A percentile compares a stretch with the other conserved stretches of the same genome.
Evolutionary conservation across 2,113 vertebrate species (phyloP).

Genomic region (Delphinapterus leucas): DNA sequence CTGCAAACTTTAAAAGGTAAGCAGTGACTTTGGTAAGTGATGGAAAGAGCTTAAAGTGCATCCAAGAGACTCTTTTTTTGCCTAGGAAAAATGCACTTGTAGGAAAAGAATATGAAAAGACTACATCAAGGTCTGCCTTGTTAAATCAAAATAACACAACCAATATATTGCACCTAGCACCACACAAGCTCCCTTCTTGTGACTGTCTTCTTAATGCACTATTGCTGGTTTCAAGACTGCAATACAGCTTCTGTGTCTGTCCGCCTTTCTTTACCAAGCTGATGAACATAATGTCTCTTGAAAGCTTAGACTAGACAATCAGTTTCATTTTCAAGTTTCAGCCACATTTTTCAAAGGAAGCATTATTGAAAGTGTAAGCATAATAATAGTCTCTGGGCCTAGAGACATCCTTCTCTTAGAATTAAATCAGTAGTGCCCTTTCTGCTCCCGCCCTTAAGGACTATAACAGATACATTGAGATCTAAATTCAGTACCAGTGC

Average conservation of each 20-base stretch:
- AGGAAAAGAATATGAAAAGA: neutral
- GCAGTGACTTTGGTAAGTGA: neutral
- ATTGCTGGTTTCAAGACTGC: neutral
- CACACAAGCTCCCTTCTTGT: neutral
- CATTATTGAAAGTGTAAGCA: neutral
- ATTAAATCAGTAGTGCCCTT: neutral
- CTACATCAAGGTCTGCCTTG: neutral
- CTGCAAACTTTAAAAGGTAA: conserved; percentile 41
- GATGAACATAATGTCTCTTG: neutral
- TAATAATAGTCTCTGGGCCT: neutral
- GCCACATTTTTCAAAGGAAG: conserved; percentile 9
- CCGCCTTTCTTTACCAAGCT: neutral
- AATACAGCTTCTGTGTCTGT: neutral
- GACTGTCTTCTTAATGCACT: neutral
- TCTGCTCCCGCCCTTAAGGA: neutral
- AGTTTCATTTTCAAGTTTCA: neutral
- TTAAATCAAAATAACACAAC: neutral
- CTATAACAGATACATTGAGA: neutral
- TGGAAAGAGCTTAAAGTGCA: neutral
- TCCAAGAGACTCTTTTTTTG: neutral
- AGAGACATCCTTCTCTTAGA: neutral
- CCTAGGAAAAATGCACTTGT: neutral
- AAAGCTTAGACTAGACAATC: neutral
- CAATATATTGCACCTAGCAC: neutral
- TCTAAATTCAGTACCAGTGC: neutral